Base-by-base conservation (phyloP, 2,888 invertebrate species). In the Eupithecia pulchellata region DNA sequence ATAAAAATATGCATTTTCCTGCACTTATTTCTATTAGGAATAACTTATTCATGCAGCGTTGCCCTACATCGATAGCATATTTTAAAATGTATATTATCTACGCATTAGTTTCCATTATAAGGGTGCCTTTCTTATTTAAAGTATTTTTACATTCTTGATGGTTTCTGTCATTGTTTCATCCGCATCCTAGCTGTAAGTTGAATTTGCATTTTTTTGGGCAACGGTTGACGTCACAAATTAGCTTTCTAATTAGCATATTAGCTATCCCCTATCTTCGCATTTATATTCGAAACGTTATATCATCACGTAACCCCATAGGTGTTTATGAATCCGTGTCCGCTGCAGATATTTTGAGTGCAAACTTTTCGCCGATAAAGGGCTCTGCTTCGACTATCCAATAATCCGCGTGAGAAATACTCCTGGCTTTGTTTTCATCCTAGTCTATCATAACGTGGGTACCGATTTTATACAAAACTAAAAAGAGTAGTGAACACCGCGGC, bases 31-130 rank as follows among this genome's bases (percentile, higher is more conserved):
- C 69, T 71, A 72, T 66, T 66, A 77, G n/a, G 62, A 70, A 75
- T 73, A 72, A 82, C 81, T 88, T 88, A 89, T 89, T 85, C 89
- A 88, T 87, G 75, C 88, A 84, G 82, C 78, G 78, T 73, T 85
- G 88, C 77, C 81, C 86, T 77, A 85, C 79, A 86, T 86, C 77
- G 78, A 80, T 80, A 81, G 86, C 84, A 81, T 63, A 63, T 47
- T 82, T 84, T 83, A 81, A 82, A 83, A 82, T 80, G 68, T 74
- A 78, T 72, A 65, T 70, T 74, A 74, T 75, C 68, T 75, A 69
- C 74, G 55, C 71, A 78, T 75, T 78, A 67, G 52, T 62, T 63
- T n/a, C 62, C 60, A 65, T 64, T 39, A 30, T 65, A 64, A 34
- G 52, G 64, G 64, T 25, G 34, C 13, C 25, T 55, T 64, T 55